Evolutionary conservation across 2,113 vertebrate species (phyloP).

Genomic region (Naja naja): DNA sequence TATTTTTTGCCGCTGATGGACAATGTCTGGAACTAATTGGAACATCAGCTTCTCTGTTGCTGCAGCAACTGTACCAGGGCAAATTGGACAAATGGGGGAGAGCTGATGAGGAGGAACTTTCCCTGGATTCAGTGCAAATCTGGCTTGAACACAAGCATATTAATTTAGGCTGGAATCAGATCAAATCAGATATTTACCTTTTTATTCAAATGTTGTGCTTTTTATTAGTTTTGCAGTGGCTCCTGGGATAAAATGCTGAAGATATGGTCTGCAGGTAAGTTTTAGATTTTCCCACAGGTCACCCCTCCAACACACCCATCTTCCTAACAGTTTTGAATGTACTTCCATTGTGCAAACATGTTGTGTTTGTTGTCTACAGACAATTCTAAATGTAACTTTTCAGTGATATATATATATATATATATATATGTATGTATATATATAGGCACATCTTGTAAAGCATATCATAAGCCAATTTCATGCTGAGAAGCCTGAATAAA

Average conservation of each 20-base stretch:
- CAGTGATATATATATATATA: too few species aligned
- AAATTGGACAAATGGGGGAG: background rate
- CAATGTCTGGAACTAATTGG: background rate
- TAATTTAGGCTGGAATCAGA: background rate
- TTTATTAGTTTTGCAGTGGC: constrained; percentile 91
- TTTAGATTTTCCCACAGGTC: background rate
- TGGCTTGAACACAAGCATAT: background rate
- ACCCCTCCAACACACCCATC: background rate
- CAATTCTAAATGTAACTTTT: too few species aligned
- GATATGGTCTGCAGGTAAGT: constrained; percentile 95
- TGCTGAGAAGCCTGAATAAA: background rate
- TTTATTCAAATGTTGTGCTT: background rate
- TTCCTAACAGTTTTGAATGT: background rate
- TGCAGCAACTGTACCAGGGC: background rate
- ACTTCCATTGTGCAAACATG: too few species aligned
- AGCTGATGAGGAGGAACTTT: background rate
- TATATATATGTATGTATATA: too few species aligned
- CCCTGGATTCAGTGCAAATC: background rate
- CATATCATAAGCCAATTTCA: background rate
- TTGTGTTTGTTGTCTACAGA: background rate
- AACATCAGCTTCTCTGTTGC: background rate
- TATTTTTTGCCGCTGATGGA: background rate
- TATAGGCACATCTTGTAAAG: background rate
- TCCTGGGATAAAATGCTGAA: constrained; percentile 99
- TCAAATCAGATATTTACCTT: background rate